These are phyloP conservation scores for Ellobius talpinus DNA, from an alignment of 2,113 vertebrate genomes.

Conservation along the genomic window DNA sequence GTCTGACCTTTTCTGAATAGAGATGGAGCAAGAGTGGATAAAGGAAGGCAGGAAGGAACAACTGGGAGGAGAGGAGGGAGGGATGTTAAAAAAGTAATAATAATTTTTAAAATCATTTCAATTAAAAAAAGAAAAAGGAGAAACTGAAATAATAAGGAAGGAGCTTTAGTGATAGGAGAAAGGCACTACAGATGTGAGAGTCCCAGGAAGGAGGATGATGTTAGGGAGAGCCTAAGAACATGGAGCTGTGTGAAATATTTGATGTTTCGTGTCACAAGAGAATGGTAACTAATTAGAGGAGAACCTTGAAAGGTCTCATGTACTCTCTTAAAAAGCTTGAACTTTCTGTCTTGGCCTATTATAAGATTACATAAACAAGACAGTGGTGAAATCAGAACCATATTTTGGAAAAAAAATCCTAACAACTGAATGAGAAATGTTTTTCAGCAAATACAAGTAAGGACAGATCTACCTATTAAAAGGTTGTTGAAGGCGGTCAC, in stretches of 20 bases:
- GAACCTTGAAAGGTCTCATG: neutral
- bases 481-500: neutral
- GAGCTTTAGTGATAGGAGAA: neutral
- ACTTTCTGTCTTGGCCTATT: neutral
- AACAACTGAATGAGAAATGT: neutral
- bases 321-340: neutral
- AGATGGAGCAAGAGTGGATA: no score
- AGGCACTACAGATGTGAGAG: neutral
- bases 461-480: neutral
- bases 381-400: slow-evolving; percentile 5
- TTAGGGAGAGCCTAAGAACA: neutral
- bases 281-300: neutral
- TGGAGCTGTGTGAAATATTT: neutral
- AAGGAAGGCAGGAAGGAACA: no score
- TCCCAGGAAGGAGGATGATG: neutral
- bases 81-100: no score
- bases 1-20: no score
- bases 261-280: neutral
- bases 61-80: no score
- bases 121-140: neutral
- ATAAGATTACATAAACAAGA: neutral
- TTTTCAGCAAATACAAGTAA: neutral
- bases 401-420: neutral
- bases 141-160: neutral
- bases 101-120: no score